phyloP scores from a whole-genome alignment of 2,113 vertebrate species.

The Chascanopsetta lugubris region DNA sequence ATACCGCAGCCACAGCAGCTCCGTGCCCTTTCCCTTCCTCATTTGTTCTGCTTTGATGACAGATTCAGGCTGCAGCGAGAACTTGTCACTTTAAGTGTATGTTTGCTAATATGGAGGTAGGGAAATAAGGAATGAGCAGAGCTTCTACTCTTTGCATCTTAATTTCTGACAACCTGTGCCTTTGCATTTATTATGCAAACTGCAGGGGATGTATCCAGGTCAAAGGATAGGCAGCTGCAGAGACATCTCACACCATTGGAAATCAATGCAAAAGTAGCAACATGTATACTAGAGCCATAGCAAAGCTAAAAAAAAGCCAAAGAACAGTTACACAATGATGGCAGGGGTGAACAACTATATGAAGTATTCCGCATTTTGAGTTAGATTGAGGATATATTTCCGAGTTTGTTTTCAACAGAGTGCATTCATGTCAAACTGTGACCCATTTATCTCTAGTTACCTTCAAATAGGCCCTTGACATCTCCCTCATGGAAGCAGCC shows the following conservation, averaged over 20 bases:
- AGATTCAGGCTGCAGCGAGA: conserved; percentile 20
- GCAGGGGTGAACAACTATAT: no score
- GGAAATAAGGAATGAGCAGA: background rate
- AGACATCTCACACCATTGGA: background rate
- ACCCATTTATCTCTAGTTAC: no score
- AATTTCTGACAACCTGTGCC: conserved; percentile 11
- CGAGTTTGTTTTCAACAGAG: no score
- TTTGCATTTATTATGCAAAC: conserved; percentile 21
- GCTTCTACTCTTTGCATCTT: background rate
- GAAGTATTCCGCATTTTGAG: no score
- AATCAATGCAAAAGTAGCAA: background rate
- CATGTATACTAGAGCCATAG: no score
- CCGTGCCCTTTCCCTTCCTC: background rate
- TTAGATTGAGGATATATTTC: no score
- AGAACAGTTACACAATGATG: no score
- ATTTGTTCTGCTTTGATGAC: conserved; percentile 25
- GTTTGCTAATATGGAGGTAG: conserved; percentile 3
- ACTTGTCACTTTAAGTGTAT: conserved; percentile 23
- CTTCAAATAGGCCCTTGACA: no score
- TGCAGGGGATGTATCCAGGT: conserved; percentile 21
- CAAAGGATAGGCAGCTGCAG: conserved; percentile 13
- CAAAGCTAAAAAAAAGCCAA: no score
- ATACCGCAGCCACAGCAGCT: conserved; percentile 19
- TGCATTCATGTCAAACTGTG: no score
- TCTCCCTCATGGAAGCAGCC: no score